A percentile compares a stretch with the other conserved stretches of the same genome.
phyloP scores from a whole-genome alignment of 2,797 vertebrate species.

The Hybognathus amarus region DNA sequence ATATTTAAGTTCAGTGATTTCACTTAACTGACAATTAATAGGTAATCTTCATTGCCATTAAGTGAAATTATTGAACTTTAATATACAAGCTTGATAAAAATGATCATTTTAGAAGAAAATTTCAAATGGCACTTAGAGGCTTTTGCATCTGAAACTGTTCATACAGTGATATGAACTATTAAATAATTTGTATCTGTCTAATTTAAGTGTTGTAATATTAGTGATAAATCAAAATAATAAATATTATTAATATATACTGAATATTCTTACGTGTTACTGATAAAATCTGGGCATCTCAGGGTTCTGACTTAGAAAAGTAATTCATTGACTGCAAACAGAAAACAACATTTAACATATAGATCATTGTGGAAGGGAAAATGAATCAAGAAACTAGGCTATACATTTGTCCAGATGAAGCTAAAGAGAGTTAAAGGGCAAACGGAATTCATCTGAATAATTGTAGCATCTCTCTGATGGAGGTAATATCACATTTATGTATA shows the following conservation, averaged over 20 bases:
- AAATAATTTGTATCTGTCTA: background rate
- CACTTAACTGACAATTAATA: too few species aligned
- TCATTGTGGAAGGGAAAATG: background rate
- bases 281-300: background rate
- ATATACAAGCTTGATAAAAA: too few species aligned
- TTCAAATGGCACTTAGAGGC: too few species aligned
- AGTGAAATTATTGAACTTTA: too few species aligned
- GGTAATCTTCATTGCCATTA: too few species aligned
- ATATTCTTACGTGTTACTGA: background rate
- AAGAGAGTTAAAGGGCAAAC: background rate
- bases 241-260: background rate
- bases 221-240: background rate
- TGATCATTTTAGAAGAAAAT: too few species aligned
- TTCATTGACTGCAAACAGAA: background rate
- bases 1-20: too few species aligned
- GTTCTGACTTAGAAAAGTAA: background rate
- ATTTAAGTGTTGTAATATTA: background rate
- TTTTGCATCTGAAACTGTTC: too few species aligned
- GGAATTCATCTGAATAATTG: constrained; percentile 46
- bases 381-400: background rate
- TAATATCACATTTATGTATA: constrained; percentile 62
- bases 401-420: constrained; percentile 9
- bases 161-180: background rate
- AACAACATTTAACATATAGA: background rate
- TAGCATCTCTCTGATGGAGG: constrained; percentile 32